These are phyloP conservation scores for Drosophila mayaguana DNA, from an alignment of 2,888 invertebrate species.

Conservation along the genomic window DNA sequence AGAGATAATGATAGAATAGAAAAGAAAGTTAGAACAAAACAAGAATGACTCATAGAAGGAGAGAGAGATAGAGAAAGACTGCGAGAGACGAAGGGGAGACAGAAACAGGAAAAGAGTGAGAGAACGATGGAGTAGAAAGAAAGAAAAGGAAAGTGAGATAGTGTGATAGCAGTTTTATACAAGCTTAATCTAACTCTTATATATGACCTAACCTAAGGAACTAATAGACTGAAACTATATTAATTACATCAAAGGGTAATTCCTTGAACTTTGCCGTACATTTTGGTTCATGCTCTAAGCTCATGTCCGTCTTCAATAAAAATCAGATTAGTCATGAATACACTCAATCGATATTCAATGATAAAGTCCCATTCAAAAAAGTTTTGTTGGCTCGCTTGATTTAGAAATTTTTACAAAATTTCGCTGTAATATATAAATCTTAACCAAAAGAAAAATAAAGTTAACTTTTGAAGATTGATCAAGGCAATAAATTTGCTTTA, in stretches of 20 bases:
- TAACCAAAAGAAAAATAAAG: neutral
- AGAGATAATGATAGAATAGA: too few relatives aligned
- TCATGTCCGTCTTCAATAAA: neutral
- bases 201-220: neutral
- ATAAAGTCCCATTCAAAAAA: conserved; percentile 1
- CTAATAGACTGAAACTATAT: neutral
- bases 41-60: too few relatives aligned
- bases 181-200: neutral
- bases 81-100: neutral
- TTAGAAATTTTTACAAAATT: neutral
- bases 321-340: neutral
- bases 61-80: neutral
- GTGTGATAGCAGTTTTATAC: neutral
- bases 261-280: neutral
- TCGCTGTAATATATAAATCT: neutral
- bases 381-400: neutral
- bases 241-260: neutral
- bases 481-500: neutral
- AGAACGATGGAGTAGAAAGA: neutral
- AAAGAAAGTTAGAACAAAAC: too few relatives aligned
- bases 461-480: neutral
- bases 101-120: neutral
- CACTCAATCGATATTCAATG: neutral
- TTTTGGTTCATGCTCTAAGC: neutral
- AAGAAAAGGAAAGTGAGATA: too few relatives aligned